Base-by-base conservation (phyloP, 2,113 vertebrate species). In the Chrysochloris asiatica region DNA sequence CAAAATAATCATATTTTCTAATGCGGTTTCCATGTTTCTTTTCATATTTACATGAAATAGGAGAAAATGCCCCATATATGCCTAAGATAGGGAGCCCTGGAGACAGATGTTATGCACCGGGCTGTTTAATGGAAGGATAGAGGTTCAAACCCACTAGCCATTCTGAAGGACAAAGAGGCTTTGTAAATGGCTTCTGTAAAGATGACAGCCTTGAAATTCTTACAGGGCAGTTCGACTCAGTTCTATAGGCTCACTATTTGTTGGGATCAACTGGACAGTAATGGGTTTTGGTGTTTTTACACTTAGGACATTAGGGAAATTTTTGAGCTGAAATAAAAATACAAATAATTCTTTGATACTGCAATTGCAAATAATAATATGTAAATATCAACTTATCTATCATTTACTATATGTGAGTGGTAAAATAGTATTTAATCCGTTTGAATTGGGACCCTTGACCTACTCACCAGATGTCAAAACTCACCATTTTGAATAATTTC, bases 261-360 rank as follows among this genome's bases (percentile, higher is more conserved):
- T 65, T 16, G 33, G 30, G 26, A 65, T n/a, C 4, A 14, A 65
- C 13, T 65, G 6, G 13, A 65, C 33, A 24, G 33, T 12, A 65
- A 28, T 65, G 61, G 33, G 16, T 65, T 65, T 65, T 21, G 56
- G 61, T n/a, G 9, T 65, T 65, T 65, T 65, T n/a, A n/a, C 8
- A 72, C 8, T 83, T 80, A 77, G 4, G 33, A 38, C 52, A 61
- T 38, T 83, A 71, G 67, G 6, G 6, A 69, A 63, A 28, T 6
- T 36, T 76, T 81, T 77, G 28, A n/a, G n/a, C n/a, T n/a, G n/a
- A 56, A 26, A 30, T 91, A 89, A 83, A 78, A 83, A 9, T 69
- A 24, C 48, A 88, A 75, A 69, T 87, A 8, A 61, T 86, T 89
- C 61, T 67, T 54, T 19, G 33, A n/a, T 24, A 63, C 4, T 54